These are phyloP conservation scores for Galerucella pusilla DNA, from an alignment of 2,888 invertebrate genomes.

Conservation along the genomic window DNA sequence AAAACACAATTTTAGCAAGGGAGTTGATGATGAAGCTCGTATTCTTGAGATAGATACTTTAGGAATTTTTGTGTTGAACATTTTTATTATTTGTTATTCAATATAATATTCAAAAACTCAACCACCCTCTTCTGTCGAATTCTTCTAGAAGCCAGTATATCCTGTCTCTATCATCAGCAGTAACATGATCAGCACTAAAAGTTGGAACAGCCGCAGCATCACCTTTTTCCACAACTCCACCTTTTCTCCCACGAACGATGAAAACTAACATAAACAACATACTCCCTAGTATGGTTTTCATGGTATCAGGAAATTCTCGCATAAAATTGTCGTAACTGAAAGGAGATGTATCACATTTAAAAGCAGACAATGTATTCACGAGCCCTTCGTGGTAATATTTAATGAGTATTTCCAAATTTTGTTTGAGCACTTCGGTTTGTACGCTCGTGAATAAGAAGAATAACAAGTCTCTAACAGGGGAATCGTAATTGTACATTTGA, in stretches of 20 bases:
- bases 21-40: no score
- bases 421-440: conserved; percentile 19
- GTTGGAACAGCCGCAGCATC: not conserved
- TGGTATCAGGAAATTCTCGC: conserved; percentile 20
- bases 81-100: not conserved
- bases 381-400: conserved; percentile 25
- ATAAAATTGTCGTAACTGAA: conserved; percentile 28
- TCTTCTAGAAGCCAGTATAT: conserved; percentile 9
- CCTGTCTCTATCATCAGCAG: not conserved
- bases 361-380: conserved; percentile 12
- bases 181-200: conserved; percentile 4
- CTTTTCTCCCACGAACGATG: conserved; percentile 40
- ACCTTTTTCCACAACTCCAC: not conserved
- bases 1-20: no score
- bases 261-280: conserved; percentile 50
- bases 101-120: conserved; percentile 17
- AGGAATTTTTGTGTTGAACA: no score
- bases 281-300: conserved; percentile 1
- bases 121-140: conserved; percentile 20
- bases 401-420: conserved; percentile 13
- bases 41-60: no score
- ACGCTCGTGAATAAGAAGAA: conserved; percentile 53
- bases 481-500: conserved; percentile 48
- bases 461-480: conserved; percentile 47
- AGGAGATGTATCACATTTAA: conserved; percentile 13